Evolutionary conservation across 2,113 vertebrate genomes (phyloP), one percentile per base, ranked within the genome.

Genomic region (Piaya cayana): DNA sequence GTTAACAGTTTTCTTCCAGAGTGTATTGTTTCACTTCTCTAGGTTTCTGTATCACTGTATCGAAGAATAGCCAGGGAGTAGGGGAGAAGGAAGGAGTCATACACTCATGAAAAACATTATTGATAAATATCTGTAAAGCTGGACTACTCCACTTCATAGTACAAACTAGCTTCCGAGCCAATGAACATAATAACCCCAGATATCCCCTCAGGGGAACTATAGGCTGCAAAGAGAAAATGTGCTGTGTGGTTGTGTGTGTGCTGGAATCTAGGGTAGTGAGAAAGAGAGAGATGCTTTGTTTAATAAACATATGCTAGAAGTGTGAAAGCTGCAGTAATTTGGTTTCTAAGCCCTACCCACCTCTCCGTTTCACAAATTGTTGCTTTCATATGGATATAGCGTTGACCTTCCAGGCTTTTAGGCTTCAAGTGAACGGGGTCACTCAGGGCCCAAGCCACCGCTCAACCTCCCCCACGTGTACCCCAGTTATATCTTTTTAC

Each of bases 401-500:
- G 95, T 97, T 98, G 97, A 98, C 97, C 97, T 86, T 90, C 92
- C 85, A 94, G 95, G 81, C 95, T 97, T 95, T 90, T 84, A 93
- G 96, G 93, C 93, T 94, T 94, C 90, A 86, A 95, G 97, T 91
- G 95, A 92, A 43, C 94, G 96, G 96, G 98, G 98, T 98, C 98
- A 98, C 92, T 90, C 92, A 95, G 92, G 94, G 97, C 97, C 97
- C 95, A 95, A 94, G 95, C 96, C 95, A 97, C 94, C 2, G 18
- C 95, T 97, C 93, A 96, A 49, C 96, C 96, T 97, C 84, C 82
- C 96, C 97, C 95, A 90, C 90, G 94, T 97, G 97, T 97, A 96
- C 94, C 96, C 97, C 97, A 97, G 97, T 98, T 94, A 81, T 96
- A 98, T 97, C 98, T 98, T 98, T 98, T 98, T 98, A 97, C 97